Evolutionary conservation across 2,888 invertebrate species (phyloP).

Genomic region (Apeira syringaria): DNA sequence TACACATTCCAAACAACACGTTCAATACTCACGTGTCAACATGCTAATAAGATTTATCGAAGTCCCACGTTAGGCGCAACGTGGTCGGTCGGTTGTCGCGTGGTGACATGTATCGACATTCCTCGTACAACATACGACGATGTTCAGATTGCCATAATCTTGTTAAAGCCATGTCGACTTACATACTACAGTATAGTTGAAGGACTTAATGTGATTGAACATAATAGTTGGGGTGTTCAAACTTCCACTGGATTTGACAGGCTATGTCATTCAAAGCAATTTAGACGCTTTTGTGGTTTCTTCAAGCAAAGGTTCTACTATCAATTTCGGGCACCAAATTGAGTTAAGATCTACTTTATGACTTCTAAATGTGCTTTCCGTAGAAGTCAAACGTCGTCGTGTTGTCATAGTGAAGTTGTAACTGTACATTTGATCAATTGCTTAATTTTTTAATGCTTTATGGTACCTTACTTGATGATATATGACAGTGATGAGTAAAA

Average conservation of each 20-base stretch:
- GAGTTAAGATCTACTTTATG: too few species aligned
- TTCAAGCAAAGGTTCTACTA: too few species aligned
- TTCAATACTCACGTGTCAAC: constrained; percentile 1
- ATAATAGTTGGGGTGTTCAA: constrained; percentile 1
- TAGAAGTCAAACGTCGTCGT: too few species aligned
- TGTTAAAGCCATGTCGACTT: constrained; percentile 3
- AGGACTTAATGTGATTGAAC: constrained; percentile 7
- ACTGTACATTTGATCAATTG: too few species aligned
- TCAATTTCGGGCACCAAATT: too few species aligned
- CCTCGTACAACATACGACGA: too few species aligned
- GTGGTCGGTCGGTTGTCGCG: background rate
- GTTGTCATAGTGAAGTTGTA: too few species aligned
- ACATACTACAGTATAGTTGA: background rate
- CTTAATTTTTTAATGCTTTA: too few species aligned
- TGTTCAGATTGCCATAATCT: constrained; percentile 3
- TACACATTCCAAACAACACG: constrained; percentile 1
- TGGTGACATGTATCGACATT: background rate
- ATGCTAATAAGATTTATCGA: constrained; percentile 7
- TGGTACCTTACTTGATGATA: too few species aligned
- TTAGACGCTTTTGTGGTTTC: background rate
- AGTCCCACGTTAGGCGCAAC: constrained; percentile 6
- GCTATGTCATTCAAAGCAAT: background rate
- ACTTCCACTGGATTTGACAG: background rate
- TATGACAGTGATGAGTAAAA: too few species aligned
- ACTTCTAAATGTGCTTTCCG: too few species aligned